Conservation (phyloP, 2,888 invertebrate genomes). For the Pseudococcus longispinus region DNA sequence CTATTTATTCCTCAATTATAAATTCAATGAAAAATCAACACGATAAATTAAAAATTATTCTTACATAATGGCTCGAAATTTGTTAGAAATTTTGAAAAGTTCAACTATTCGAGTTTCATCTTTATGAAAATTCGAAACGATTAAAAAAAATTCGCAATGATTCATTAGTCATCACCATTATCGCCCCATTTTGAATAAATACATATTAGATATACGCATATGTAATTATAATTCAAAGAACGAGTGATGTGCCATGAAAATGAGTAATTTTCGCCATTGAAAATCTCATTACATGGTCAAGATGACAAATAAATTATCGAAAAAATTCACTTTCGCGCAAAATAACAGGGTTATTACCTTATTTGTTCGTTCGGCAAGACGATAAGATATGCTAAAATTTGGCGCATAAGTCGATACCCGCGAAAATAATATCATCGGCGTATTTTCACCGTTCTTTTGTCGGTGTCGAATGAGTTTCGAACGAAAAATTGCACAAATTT, state of each 20-base stretch:
- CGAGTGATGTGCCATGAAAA: background rate
- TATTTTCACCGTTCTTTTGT: too few species aligned
- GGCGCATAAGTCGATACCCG: too few species aligned
- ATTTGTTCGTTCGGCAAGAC: background rate
- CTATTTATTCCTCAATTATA: too few species aligned
- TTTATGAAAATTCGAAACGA: background rate
- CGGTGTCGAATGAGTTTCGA: background rate
- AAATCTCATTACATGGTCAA: background rate
- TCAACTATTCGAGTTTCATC: background rate
- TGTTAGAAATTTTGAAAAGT: background rate
- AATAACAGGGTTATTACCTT: background rate
- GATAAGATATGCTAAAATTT: background rate
- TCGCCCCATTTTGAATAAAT: background rate
- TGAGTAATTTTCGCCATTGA: background rate
- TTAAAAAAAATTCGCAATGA: background rate
- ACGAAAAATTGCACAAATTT: background rate
- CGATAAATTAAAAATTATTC: too few species aligned
- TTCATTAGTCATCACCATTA: background rate
- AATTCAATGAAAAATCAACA: too few species aligned
- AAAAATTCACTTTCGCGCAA: background rate
- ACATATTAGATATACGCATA: background rate
- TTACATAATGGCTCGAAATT: too few species aligned
- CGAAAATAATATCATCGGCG: too few species aligned
- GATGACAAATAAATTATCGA: background rate
- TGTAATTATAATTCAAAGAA: background rate